Percentiles rank a stretch among this genome's conserved stretches.
Evolutionary conservation across 2,888 invertebrate species (phyloP).

Genomic region (Drosophila mercatorum): DNA sequence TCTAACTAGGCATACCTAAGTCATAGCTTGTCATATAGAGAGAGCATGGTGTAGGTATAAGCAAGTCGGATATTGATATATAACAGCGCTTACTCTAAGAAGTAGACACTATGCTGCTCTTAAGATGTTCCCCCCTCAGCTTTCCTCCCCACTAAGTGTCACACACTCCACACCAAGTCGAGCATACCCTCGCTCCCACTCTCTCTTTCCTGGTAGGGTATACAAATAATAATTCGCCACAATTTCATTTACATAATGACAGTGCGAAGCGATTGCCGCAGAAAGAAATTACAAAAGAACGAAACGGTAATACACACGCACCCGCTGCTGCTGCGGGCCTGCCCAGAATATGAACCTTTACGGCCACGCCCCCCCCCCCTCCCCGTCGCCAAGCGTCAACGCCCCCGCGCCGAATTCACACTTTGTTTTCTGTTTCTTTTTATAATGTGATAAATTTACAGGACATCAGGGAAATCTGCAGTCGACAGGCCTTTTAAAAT

Average conservation of each 20-base stretch:
- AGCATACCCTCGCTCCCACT: background rate
- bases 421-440: conserved; percentile 51
- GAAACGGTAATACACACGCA: conserved; percentile 14
- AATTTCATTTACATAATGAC: conserved; percentile 82
- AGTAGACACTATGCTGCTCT: too few species aligned
- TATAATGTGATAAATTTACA: conserved; percentile 81
- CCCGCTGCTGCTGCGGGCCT: background rate
- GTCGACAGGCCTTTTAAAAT: conserved; percentile 64
- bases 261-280: conserved; percentile 64
- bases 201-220: background rate
- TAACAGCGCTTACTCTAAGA: too few species aligned
- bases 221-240: conserved; percentile 69
- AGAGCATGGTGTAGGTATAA: too few species aligned
- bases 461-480: conserved; percentile 80
- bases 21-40: too few species aligned
- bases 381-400: background rate
- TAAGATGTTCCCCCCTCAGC: too few species aligned
- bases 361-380: background rate
- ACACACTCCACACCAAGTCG: background rate
- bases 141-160: background rate
- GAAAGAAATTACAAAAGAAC: conserved; percentile 37
- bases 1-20: too few species aligned
- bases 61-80: too few species aligned
- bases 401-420: conserved; percentile 61
- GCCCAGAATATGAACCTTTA: conserved; percentile 7